Evolutionary conservation across 2,113 vertebrate species (phyloP).

Genomic region (Romanogobio albipinnatus): DNA sequence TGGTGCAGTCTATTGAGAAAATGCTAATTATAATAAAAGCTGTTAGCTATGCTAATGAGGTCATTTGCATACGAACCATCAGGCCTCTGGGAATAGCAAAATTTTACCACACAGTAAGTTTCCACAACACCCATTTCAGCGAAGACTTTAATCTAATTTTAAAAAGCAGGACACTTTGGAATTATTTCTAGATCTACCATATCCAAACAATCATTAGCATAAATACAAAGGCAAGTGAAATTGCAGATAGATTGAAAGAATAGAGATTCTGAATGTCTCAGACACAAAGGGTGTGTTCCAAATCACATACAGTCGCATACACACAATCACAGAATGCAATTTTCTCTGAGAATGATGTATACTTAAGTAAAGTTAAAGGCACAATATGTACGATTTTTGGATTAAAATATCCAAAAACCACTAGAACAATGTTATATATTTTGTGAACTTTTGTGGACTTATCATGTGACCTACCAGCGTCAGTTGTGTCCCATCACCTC

Average conservation of each 20-base stretch:
- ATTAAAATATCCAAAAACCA: too few relatives aligned
- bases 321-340: not conserved
- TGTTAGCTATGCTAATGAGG: slow-evolving; percentile 78
- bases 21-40: slow-evolving; percentile 73
- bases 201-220: slow-evolving; percentile 78
- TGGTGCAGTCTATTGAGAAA: slow-evolving; percentile 56
- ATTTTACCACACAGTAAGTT: slow-evolving; percentile 68
- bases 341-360: not conserved
- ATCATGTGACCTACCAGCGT: too few relatives aligned
- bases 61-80: slow-evolving; percentile 75
- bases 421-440: too few relatives aligned
- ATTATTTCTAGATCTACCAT: slow-evolving; percentile 72
- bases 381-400: too few relatives aligned
- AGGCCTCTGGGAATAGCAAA: slow-evolving; percentile 68
- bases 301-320: slow-evolving; percentile 6
- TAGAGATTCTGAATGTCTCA: slow-evolving; percentile 36
- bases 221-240: slow-evolving; percentile 73
- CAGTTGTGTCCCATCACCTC: too few relatives aligned
- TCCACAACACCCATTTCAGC: slow-evolving; percentile 65
- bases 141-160: slow-evolving; percentile 74
- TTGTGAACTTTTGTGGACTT: too few relatives aligned
- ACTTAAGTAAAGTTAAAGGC: too few relatives aligned
- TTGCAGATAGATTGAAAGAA: slow-evolving; percentile 65
- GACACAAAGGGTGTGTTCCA: not conserved
- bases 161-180: slow-evolving; percentile 70